Base-by-base conservation (phyloP, 2,797 vertebrate genomes). In the Hyperoplus lanceolatus region DNA sequence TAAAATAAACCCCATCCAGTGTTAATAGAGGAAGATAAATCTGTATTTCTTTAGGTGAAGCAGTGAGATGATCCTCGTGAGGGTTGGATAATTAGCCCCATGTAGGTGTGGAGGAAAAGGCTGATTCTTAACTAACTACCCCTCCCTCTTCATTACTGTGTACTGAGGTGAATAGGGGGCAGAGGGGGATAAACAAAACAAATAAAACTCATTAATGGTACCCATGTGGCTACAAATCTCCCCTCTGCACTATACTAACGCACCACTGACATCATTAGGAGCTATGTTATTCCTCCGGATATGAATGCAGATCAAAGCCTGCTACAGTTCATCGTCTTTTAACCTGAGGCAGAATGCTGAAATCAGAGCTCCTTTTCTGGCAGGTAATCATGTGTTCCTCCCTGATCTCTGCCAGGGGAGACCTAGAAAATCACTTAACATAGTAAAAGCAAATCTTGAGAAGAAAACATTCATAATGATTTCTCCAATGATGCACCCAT, bases 181-280 rank as follows among this genome's bases (percentile, higher is more conserved):
- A 77, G 82, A 88, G 77, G 88, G 69, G 87, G 81, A 91, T 90
- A 87, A 92, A 87, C 79, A 88, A 87, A 93, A 93, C 89, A 93
- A 92, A 93, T 91, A 92, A 85, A 92, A 90, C 89, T 93, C 88
- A 93, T 94, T 92, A 92, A 87, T 89, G 82, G 73, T 70, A 79
- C 84, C 77, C 46, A 71, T 77, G 79, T 82, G 88, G 74, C 1
- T 86, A 83, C 79, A 90, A 89, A 90, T 82, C 87, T 81, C 79
- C 54, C 78, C 45, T 69, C 69, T 67, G 78, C 77, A 65, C 71
- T 49, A 10, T 60, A 69, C 64, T 76, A 64, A 77, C 57, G 53
- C 82, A 67, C 80, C 60, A 16, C 89, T 89, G 87, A 87, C 89
- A 87, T 93, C 90, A 91, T 92, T 93, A 92, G 84, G 58, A 89